Percentiles rank a stretch among this genome's conserved stretches.
Evolutionary conservation across 2,888 invertebrate genomes (phyloP).

Genomic region (Tineola bisselliella): DNA sequence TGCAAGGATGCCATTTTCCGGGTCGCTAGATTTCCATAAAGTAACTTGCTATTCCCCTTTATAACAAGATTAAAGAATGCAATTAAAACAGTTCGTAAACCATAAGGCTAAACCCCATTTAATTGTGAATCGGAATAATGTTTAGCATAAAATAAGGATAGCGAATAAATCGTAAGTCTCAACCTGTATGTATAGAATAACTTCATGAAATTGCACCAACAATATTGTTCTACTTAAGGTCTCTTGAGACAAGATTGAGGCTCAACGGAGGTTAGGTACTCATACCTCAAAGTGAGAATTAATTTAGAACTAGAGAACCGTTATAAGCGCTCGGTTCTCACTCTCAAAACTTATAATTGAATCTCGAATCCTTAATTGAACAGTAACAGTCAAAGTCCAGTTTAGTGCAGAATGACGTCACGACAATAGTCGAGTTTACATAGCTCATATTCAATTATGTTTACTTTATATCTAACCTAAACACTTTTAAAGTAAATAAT

Average conservation of each 20-base stretch:
- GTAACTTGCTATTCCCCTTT: constrained; percentile 21
- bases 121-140: no score
- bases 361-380: constrained; percentile 46
- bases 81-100: constrained; percentile 29
- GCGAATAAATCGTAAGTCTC: no score
- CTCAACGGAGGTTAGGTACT: constrained; percentile 21
- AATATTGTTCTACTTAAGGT: not conserved
- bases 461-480: no score
- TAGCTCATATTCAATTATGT: no score
- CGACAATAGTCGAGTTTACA: not conserved
- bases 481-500: no score
- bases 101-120: not conserved
- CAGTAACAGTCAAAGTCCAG: constrained; percentile 44
- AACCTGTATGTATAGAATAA: not conserved
- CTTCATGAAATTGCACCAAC: constrained; percentile 1
- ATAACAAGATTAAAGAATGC: constrained; percentile 29
- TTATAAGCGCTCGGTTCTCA: constrained; percentile 29
- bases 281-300: constrained; percentile 34
- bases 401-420: constrained; percentile 28
- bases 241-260: constrained; percentile 4
- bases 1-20: constrained; percentile 28
- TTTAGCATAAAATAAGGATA: no score
- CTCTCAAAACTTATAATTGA: constrained; percentile 50
- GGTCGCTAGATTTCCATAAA: constrained; percentile 19
- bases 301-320: constrained; percentile 26